Percentiles rank a stretch among this genome's conserved stretches.
phyloP scores from a whole-genome alignment of 2,888 invertebrate genomes.

The Acronicta alni region DNA sequence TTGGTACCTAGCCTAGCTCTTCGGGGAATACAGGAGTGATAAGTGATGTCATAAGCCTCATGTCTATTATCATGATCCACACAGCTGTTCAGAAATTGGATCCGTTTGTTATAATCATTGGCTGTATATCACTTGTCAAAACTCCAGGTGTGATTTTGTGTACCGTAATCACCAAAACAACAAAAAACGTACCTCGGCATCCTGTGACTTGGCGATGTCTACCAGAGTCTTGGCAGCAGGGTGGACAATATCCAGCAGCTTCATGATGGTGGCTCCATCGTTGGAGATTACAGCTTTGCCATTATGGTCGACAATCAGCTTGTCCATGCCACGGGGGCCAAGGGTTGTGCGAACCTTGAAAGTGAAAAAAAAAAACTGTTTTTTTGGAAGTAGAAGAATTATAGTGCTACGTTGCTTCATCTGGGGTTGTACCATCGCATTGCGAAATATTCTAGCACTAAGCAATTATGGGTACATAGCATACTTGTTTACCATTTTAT shows the following conservation, averaged over 20 bases:
- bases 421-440: no score
- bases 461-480: no score
- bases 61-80: slow-evolving; percentile 61
- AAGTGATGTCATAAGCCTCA: slow-evolving; percentile 36
- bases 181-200: slow-evolving; percentile 93
- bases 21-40: no score
- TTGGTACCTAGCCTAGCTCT: no score
- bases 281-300: slow-evolving; percentile 99
- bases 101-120: slow-evolving; percentile 79
- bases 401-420: no score
- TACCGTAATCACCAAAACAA: no score
- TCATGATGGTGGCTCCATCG: slow-evolving; percentile 99
- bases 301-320: slow-evolving; percentile 96
- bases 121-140: slow-evolving; percentile 3
- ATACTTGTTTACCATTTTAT: no score
- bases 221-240: slow-evolving; percentile 99
- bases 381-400: no score
- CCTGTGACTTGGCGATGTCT: slow-evolving; percentile 99
- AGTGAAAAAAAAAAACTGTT: not conserved
- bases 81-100: slow-evolving; percentile 77
- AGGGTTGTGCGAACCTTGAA: slow-evolving; percentile 95
- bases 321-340: slow-evolving; percentile 99
- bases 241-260: slow-evolving; percentile 98
- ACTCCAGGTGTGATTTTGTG: no score
- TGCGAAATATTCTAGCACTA: no score